Base-by-base conservation (phyloP, 2,113 vertebrate genomes). In the Spea bombifrons region DNA sequence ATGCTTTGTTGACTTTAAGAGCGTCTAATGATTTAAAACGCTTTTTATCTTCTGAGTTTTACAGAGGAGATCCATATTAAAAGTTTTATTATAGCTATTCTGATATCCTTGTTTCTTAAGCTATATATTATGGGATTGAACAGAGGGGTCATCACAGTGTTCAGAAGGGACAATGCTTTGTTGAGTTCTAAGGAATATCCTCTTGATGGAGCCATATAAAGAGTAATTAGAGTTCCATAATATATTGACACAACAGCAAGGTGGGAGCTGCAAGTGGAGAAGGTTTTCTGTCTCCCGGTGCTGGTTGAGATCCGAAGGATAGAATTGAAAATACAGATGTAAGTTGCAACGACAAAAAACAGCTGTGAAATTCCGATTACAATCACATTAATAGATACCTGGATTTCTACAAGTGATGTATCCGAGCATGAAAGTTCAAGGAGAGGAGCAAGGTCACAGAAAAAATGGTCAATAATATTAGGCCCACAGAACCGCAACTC, bases 361-460 rank as follows among this genome's bases (percentile, higher is more conserved):
- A 84, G 55, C 72, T 75, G 71, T 30, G 75, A 43, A 15, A 78
- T 8, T 4, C 47, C 67, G 7, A 82, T 72, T 6, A 75, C 68
- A 4, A 46, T 64, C 3, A 53, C 8, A 0, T 74, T 9, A 55
- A 52, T 50, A 8, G 74, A 0, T 0, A 82, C 66, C 44, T 66
- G 0, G 5, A 70, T 2, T 45, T 77, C 53, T 12, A 52, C 70
- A 45, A 44, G 0, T 1, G 48, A 50, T n/a, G n/a, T 77, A 16
- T 78, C 71, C 57, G 64, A 82, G 55, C 75, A 81, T 44, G 78
- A 81, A 9, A 82, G 75, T 61, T 47, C 63, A 50, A 53, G 15
- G 13, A 84, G n/a, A 3, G 71, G 74, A 12, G 71, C 71, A 44
- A 81, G 55, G 43, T 81, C 81, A 69, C 81, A 76, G n/a, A 68